Evolutionary conservation across 1,140 invertebrate genomes (phyloP).

Genomic region (Dryas iulia): DNA sequence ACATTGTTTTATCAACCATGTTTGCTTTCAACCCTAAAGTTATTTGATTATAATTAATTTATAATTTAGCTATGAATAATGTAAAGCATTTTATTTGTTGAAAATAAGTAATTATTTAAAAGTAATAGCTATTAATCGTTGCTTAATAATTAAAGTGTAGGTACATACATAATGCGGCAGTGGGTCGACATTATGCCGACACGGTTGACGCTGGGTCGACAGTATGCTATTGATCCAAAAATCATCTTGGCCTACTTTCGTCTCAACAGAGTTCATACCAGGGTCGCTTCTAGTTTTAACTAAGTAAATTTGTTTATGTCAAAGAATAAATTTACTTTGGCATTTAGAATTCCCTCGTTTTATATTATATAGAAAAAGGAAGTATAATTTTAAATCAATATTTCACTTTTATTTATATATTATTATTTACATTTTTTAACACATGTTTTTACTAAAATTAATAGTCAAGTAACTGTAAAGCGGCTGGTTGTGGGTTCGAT

Average conservation of each 20-base stretch:
- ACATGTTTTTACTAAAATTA: too few species aligned
- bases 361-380: not conserved
- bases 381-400: too few species aligned
- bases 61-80: too few species aligned
- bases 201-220: slow-evolving; percentile 4
- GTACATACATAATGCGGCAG: not conserved
- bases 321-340: not conserved
- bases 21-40: too few species aligned
- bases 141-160: not conserved
- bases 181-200: not conserved
- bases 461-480: too few species aligned
- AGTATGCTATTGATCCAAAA: slow-evolving; percentile 50
- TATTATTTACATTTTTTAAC: too few species aligned
- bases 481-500: too few species aligned
- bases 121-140: not conserved
- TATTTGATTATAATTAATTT: too few species aligned
- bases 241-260: slow-evolving; percentile 55
- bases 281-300: not conserved
- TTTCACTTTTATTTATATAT: too few species aligned
- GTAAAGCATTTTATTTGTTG: too few species aligned
- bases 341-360: too few species aligned
- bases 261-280: not conserved
- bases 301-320: not conserved
- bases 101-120: not conserved
- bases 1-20: too few species aligned